Evolutionary conservation across 2,888 invertebrate genomes (phyloP), one percentile per base, ranked within the genome.

Genomic region (Gortyna flavago): DNA sequence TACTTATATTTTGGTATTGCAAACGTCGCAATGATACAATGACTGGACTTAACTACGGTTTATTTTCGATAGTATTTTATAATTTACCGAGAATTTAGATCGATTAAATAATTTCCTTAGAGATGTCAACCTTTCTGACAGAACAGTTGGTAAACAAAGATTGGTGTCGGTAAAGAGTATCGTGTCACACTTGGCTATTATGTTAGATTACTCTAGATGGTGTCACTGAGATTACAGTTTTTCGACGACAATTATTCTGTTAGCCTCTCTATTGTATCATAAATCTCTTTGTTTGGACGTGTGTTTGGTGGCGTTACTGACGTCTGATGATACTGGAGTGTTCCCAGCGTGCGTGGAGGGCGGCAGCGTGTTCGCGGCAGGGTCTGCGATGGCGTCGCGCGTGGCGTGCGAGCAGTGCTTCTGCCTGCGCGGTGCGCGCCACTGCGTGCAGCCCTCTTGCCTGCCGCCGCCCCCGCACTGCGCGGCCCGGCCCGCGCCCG

Each of bases 361-460:
- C 87, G 98, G 98, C 54, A 97, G 97, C 44, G 95, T 98, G 87
- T 98, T 98, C 94, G 98, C 97, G 32, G 98, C 98, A 69, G 98
- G 98, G 5, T 99, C 99, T 9, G 99, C 99, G 13, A 98, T 99
- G 98, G 97, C 97, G 86, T 97, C 98, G 8, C 97, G 97, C 32
- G 97, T 97, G 80, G 97, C 98, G n/a, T 99, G 99, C 95, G 98
- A 98, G 94, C 98, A 98, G 94, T 99, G 99, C 95, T 99, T 98
- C 95, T 99, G 99, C 92, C 97, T 98, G 88, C 96, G 97, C 51
- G 98, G 98, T 8, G 96, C 96, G 72, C 97, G 98, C 88, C 97
- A 97, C 89, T 99, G 99, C 94, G 98, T 99, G 74, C 97, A 97
- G 83, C 99, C 99, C 0, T 97, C 97, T 91, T 99, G 99, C 94